Percentiles rank a stretch among this genome's conserved stretches.
Evolutionary conservation across 2,888 invertebrate species (phyloP).

Genomic region (Lasioglossum marginatum): DNA sequence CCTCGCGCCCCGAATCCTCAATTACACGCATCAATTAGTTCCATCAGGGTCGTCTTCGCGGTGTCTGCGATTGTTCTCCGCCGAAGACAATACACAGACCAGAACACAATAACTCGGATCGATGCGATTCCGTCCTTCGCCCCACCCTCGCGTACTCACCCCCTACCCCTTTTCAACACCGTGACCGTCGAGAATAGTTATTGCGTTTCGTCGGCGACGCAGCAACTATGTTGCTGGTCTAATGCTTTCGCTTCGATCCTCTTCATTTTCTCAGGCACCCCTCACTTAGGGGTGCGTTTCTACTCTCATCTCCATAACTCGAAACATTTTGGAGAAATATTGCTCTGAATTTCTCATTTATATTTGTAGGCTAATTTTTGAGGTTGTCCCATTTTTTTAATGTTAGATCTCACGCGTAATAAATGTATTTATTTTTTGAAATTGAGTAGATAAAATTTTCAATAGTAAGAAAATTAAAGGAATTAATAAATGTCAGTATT

Average conservation of each 20-base stretch:
- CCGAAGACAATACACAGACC: constrained; percentile 45
- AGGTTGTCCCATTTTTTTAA: too few species aligned
- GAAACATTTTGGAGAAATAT: neutral
- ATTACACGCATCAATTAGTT: constrained; percentile 63
- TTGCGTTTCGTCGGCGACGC: constrained; percentile 31
- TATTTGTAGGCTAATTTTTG: too few species aligned
- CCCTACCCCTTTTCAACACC: neutral
- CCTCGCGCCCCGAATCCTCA: constrained; percentile 42
- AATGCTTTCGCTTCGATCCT: neutral
- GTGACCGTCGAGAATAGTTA: constrained; percentile 41
- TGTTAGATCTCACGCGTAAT: too few species aligned
- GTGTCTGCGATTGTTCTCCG: constrained; percentile 62
- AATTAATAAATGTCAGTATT: too few species aligned
- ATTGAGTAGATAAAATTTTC: too few species aligned
- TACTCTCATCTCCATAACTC: neutral
- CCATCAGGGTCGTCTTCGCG: constrained; percentile 60
- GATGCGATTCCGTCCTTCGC: constrained; percentile 64
- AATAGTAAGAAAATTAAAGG: too few species aligned
- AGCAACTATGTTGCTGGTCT: neutral
- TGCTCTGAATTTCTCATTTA: neutral
- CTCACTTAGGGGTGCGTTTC: neutral
- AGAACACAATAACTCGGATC: constrained; percentile 63
- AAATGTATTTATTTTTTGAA: too few species aligned
- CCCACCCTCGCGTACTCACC: neutral
- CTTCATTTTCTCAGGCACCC: neutral